A percentile compares a stretch with the other conserved stretches of the same genome.
Conservation (phyloP, 2,113 vertebrate species). For the Heteronetta atricapilla region DNA sequence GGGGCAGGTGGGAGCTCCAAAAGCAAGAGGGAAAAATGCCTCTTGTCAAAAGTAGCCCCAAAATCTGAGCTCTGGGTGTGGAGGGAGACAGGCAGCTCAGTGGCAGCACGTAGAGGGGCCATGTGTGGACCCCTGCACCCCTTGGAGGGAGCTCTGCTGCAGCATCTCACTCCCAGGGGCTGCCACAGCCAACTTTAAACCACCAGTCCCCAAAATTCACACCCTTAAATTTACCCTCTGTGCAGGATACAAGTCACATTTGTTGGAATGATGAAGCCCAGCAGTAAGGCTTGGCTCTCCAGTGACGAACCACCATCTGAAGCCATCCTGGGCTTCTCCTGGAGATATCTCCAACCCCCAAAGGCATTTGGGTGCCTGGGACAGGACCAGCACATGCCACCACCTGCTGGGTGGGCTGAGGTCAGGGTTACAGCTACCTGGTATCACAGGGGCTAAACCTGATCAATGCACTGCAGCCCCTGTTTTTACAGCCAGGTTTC, state of each 20-base stretch:
- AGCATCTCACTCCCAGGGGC: neutral
- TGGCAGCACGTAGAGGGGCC: rapidly evolving
- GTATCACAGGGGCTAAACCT: neutral
- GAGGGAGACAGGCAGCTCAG: neutral
- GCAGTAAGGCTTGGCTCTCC: neutral
- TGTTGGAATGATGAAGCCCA: neutral
- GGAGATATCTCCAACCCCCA: neutral
- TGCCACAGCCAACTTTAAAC: neutral
- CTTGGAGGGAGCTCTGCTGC: neutral
- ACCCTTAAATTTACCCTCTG: neutral
- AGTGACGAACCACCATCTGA: neutral
- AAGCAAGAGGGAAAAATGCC: neutral
- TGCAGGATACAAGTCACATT: neutral
- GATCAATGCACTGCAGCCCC: no score
- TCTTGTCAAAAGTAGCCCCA: neutral
- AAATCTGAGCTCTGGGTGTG: neutral
- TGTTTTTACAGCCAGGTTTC: neutral
- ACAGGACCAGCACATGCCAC: neutral
- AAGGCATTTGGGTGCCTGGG: neutral
- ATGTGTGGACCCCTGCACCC: neutral
- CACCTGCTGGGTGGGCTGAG: neutral
- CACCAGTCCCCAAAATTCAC: neutral
- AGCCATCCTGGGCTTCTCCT: neutral
- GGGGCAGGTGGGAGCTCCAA: neutral
- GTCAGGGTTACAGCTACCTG: neutral